phyloP scores from a whole-genome alignment of 2,888 invertebrate genomes.

The Uloborus plumipes region DNA sequence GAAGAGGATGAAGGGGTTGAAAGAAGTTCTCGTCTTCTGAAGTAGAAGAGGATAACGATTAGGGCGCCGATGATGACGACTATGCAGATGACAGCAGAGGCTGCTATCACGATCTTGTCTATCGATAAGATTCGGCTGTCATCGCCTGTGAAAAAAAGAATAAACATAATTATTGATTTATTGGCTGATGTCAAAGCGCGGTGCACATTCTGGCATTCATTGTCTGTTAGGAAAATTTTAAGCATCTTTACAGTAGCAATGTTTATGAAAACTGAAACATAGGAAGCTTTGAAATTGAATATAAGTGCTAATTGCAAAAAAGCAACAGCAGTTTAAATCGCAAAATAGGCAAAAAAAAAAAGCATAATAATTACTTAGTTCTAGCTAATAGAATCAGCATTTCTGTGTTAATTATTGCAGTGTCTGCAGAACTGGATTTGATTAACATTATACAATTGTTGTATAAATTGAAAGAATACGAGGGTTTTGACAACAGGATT shows the following conservation, averaged over 20 bases:
- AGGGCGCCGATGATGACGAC: slow-evolving; percentile 88
- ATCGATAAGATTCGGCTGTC: slow-evolving; percentile 73
- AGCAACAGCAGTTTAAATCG: no score
- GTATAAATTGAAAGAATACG: no score
- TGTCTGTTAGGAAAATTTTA: background rate
- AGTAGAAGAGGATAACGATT: slow-evolving; percentile 89
- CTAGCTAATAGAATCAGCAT: no score
- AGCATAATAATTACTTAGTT: no score
- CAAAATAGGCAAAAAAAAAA: no score
- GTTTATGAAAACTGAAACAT: no score
- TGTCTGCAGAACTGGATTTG: no score
- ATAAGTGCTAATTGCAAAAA: no score
- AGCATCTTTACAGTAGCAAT: background rate
- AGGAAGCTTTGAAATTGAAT: no score
- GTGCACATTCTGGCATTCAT: background rate
- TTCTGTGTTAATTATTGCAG: no score
- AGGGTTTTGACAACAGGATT: no score
- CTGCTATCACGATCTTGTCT: slow-evolving; percentile 95
- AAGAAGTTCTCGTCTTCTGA: slow-evolving; percentile 76
- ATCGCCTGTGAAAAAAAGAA: slow-evolving; percentile 25
- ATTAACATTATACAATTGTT: no score
- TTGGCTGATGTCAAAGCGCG: background rate
- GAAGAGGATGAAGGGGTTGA: slow-evolving; percentile 52
- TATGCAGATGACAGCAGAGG: slow-evolving; percentile 92
- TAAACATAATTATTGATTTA: background rate